These are phyloP conservation scores for Parnassius orleans DNA, from an alignment of 2,888 invertebrate genomes.

Conservation along the genomic window DNA sequence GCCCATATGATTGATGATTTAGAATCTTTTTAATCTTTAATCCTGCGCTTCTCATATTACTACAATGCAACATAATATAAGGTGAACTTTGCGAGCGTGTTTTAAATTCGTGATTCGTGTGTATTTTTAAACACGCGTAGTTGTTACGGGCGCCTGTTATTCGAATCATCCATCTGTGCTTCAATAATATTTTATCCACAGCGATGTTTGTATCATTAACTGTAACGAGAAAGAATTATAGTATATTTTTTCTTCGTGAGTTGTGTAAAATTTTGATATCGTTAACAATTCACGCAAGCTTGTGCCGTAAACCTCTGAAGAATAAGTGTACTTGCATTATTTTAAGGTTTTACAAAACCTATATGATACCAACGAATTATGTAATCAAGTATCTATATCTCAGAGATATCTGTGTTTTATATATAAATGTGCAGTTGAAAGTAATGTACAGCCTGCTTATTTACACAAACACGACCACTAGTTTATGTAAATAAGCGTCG, in stretches of 20 bases:
- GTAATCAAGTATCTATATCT: too few relatives aligned
- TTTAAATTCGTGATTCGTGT: slow-evolving; percentile 1
- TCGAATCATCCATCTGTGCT: not conserved
- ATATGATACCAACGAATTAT: not conserved
- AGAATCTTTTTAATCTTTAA: too few relatives aligned
- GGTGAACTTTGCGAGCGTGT: not conserved
- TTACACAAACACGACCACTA: too few relatives aligned
- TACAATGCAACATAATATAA: too few relatives aligned
- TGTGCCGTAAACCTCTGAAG: slow-evolving; percentile 1
- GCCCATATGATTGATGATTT: too few relatives aligned
- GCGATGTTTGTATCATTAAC: not conserved
- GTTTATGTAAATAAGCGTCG: too few relatives aligned
- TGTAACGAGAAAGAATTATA: not conserved
- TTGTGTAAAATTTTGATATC: not conserved
- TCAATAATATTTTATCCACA: not conserved
- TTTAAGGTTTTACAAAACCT: not conserved
- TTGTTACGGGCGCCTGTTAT: slow-evolving; percentile 4
- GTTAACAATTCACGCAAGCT: slow-evolving; percentile 6
- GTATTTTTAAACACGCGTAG: slow-evolving; percentile 5
- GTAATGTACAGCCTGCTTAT: too few relatives aligned
- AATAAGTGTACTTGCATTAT: slow-evolving; percentile 1
- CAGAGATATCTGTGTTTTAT: too few relatives aligned
- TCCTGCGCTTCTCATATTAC: too few relatives aligned
- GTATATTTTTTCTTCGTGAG: not conserved
- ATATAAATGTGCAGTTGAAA: too few relatives aligned